Evolutionary conservation across 2,888 invertebrate species (phyloP), one percentile per base, ranked within the genome.

Genomic region (Mamestra brassicae): DNA sequence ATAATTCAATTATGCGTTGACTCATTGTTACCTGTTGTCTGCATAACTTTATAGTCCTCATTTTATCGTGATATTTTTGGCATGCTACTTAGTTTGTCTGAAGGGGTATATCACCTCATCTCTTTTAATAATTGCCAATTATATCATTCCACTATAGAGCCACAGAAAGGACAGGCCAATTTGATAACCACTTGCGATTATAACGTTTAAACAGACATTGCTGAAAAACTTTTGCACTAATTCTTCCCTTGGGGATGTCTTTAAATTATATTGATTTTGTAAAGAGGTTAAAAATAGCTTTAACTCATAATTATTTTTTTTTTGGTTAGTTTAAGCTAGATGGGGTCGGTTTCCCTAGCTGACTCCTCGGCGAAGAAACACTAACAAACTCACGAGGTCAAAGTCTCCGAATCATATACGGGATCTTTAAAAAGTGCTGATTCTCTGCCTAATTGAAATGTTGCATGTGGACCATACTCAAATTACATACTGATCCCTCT

Each of bases 1-100:
- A 67, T 86, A 86, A 86, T 74, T 80, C 69, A 86, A 84, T 84
- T 86, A 84, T 52, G 38, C 10, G 38, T 65, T 80, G 81, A 67
- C 60, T 84, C 83, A 65, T 57, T 36, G 34, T 52, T 60, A 70
- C 34, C 60, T 73, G 36, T 54, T 54, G 52, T 52, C 15, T 54
- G 26, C 17, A 17, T 26, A 34, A 34, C 15, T 45, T 45, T 10
- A 11, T n/a, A 60, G 57, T 58, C 13, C 74, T 10, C 0, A 4
- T 38, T 57, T 47, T 47, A 26, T 45, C 45, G 45, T 10, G 10
- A 45, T 45, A 45, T 45, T 11, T 45, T 45, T 11, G 45, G 45
- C 45, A 45, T 45, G 45, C 10, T 47, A 47, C 47, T 47, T 47
- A 13, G 47, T 47, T 47, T 13, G 4, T 47, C 13, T 47, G 47